Evolutionary conservation across 2,113 vertebrate species (phyloP).

Genomic region (Setophaga coronata): DNA sequence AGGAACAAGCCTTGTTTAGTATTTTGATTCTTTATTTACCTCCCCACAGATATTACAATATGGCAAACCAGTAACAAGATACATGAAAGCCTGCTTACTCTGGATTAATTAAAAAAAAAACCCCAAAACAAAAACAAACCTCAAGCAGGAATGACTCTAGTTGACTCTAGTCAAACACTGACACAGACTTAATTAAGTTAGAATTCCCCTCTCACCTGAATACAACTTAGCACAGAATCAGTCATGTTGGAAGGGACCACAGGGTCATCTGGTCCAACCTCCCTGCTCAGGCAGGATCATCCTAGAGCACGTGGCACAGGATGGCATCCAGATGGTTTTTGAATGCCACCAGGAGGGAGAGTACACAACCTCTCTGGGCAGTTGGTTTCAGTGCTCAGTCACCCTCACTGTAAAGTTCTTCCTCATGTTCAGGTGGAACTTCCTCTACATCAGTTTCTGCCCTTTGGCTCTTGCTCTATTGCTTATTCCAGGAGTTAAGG

Average conservation of each 20-base stretch:
- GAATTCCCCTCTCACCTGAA: background rate
- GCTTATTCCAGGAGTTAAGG: background rate
- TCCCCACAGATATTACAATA: background rate
- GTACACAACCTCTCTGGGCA: background rate
- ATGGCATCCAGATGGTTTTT: background rate
- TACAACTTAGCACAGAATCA: background rate
- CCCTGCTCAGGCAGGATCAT: background rate
- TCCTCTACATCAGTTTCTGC: background rate
- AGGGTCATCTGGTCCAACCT: background rate
- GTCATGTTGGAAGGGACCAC: background rate
- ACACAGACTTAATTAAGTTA: background rate
- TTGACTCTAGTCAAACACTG: background rate
- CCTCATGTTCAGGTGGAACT: background rate
- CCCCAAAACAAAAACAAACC: background rate
- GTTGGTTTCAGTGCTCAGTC: background rate
- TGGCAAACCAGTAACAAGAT: background rate
- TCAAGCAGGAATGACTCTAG: background rate
- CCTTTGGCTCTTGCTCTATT: background rate
- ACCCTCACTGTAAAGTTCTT: background rate
- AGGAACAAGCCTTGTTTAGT: background rate
- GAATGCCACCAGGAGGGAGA: background rate
- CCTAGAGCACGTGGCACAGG: background rate
- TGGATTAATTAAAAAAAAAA: background rate
- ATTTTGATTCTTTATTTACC: background rate
- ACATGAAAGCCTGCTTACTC: background rate